A percentile compares a stretch with the other conserved stretches of the same genome.
phyloP scores from a whole-genome alignment of 1,140 invertebrate species.

The Tyrophagus putrescentiae region DNA sequence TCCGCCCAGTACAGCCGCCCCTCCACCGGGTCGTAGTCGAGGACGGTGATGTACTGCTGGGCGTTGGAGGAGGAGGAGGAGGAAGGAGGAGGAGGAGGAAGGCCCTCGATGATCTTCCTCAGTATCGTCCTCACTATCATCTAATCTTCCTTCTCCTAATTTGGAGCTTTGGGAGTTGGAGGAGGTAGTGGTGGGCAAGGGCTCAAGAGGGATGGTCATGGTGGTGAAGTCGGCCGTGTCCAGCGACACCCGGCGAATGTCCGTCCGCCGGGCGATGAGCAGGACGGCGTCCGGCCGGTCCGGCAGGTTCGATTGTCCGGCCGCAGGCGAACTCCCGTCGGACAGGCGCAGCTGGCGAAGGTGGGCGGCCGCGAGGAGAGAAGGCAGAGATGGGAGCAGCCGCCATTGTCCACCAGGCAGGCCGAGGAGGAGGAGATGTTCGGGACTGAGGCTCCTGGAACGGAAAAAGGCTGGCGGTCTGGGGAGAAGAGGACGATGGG shows the following conservation, averaged over 20 bases:
- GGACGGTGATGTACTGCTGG: conserved; percentile 72
- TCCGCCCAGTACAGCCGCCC: conserved; percentile 85
- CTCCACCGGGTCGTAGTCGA: conserved; percentile 79
- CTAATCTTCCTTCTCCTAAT: too few species aligned
- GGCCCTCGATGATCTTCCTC: too few species aligned
- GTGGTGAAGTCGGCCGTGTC: conserved; percentile 60
- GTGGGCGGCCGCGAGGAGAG: conserved; percentile 47
- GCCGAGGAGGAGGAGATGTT: conserved; percentile 21
- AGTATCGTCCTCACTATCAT: too few species aligned
- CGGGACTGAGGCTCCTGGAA: too few species aligned
- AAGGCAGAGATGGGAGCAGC: conserved; percentile 80
- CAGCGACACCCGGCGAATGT: conserved; percentile 37
- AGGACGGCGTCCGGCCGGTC: conserved; percentile 61
- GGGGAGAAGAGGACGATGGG: too few species aligned
- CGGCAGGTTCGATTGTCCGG: conserved; percentile 48
- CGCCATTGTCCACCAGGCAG: conserved; percentile 61
- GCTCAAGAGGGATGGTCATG: conserved; percentile 57
- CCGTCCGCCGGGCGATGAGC: conserved; percentile 45
- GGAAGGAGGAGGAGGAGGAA: too few species aligned
- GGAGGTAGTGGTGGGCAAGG: conserved; percentile 50
- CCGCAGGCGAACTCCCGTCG: conserved; percentile 66
- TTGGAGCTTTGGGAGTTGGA: conserved; percentile 34
- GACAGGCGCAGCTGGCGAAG: conserved; percentile 64
- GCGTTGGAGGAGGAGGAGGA: too few species aligned
- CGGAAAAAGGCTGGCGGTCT: too few species aligned